Evolutionary conservation across 2,113 vertebrate species (phyloP).

Genomic region (Dissostichus mawsoni): DNA sequence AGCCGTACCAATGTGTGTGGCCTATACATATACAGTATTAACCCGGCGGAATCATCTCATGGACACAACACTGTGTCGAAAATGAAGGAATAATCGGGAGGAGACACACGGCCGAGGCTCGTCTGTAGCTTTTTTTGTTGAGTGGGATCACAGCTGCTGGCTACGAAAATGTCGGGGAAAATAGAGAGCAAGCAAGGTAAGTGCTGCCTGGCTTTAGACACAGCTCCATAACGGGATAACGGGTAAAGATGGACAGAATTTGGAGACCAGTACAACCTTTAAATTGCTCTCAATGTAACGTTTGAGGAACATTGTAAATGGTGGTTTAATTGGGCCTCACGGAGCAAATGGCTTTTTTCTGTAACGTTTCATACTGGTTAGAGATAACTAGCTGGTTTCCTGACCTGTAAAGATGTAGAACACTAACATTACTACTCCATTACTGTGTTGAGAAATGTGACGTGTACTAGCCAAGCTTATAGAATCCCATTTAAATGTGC

Average conservation of each 20-base stretch:
- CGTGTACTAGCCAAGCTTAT: not conserved
- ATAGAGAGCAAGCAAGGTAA: slow-evolving; percentile 88
- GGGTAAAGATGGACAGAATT: slow-evolving; percentile 27
- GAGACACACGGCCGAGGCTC: slow-evolving; percentile 65
- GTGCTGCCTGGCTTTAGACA: slow-evolving; percentile 44
- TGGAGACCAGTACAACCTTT: not conserved
- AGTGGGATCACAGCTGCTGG: slow-evolving; percentile 80
- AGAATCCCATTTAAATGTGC: slow-evolving; percentile 1
- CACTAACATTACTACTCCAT: not conserved
- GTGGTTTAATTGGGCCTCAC: slow-evolving; percentile 66
- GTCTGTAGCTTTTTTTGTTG: slow-evolving; percentile 76
- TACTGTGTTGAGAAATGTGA: not conserved
- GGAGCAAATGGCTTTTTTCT: not conserved
- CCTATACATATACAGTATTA: slow-evolving; percentile 27
- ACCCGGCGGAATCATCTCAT: slow-evolving; percentile 62
- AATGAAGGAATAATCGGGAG: slow-evolving; percentile 78
- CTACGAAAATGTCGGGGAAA: slow-evolving; percentile 86
- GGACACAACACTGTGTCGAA: slow-evolving; percentile 57
- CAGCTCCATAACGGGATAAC: slow-evolving; percentile 47
- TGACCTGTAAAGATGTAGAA: not conserved
- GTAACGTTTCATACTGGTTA: not conserved
- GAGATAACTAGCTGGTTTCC: not conserved
- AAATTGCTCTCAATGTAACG: slow-evolving; percentile 8
- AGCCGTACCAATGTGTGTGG: slow-evolving; percentile 75
- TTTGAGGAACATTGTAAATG: slow-evolving; percentile 27